Percentiles rank a stretch among this genome's conserved stretches.
Conservation (phyloP, 2,797 vertebrate species). For the Neosilurus mollespiculum region DNA sequence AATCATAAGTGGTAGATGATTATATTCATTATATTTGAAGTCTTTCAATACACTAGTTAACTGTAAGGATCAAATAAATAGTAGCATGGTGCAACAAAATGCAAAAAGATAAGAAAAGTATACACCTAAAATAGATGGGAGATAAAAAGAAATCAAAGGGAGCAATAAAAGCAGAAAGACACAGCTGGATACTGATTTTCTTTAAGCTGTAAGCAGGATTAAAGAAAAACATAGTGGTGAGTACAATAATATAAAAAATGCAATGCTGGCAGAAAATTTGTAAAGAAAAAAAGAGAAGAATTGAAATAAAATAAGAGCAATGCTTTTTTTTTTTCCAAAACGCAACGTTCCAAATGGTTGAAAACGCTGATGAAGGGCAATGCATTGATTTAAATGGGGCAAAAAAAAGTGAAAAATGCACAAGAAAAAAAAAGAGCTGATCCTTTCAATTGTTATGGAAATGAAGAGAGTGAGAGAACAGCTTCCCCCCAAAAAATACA, state of each 20-base stretch:
- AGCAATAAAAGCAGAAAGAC: neutral
- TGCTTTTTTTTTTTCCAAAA: neutral
- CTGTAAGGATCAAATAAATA: neutral
- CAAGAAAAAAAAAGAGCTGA: slow-evolving; percentile 5
- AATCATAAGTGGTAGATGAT: neutral
- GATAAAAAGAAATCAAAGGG: neutral
- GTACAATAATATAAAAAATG: neutral
- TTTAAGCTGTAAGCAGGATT: neutral
- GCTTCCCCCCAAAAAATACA: neutral
- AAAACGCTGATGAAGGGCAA: slow-evolving; percentile 30
- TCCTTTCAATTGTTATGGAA: slow-evolving; percentile 18
- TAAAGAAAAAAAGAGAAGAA: neutral
- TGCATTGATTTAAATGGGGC: neutral
- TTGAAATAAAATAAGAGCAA: neutral
- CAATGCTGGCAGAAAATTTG: slow-evolving; percentile 11
- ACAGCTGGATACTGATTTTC: neutral
- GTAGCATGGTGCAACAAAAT: neutral
- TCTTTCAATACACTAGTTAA: no score
- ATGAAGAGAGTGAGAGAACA: neutral
- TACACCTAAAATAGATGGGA: neutral
- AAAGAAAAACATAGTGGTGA: slow-evolving; percentile 3
- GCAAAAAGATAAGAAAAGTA: slow-evolving; percentile 1
- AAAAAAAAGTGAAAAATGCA: neutral
- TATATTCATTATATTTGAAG: neutral
- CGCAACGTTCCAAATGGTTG: slow-evolving; percentile 19